Percentiles rank a stretch among this genome's conserved stretches.
These are phyloP conservation scores for Conus ventricosus DNA, from an alignment of 1,140 invertebrate species.

Conservation along the genomic window DNA sequence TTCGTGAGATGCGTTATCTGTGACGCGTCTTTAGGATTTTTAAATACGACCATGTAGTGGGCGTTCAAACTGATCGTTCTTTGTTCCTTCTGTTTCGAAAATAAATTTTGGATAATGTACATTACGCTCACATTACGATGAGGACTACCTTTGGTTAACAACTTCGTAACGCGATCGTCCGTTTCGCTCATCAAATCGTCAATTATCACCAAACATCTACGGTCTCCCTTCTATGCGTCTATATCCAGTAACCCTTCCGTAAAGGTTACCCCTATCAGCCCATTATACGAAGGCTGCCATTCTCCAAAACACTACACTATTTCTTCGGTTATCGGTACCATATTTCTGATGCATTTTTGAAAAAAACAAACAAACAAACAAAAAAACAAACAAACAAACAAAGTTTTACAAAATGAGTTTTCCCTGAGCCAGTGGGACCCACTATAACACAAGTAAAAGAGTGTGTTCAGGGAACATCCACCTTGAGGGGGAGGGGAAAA, in stretches of 20 bases:
- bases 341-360: background rate
- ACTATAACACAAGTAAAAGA: too few relatives aligned
- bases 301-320: constrained; percentile 41
- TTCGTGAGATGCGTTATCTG: background rate
- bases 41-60: constrained; percentile 47
- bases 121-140: constrained; percentile 36
- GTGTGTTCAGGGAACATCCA: too few relatives aligned
- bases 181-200: constrained; percentile 43
- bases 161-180: constrained; percentile 23
- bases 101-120: constrained; percentile 39
- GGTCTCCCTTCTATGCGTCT: background rate
- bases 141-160: constrained; percentile 42
- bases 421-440: background rate
- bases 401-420: background rate
- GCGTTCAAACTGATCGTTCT: constrained; percentile 45
- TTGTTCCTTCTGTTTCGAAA: constrained; percentile 45
- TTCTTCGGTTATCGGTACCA: background rate
- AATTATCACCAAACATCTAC: constrained; percentile 23
- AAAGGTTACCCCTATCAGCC: background rate
- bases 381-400: background rate
- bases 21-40: background rate
- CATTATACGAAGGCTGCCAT: constrained; percentile 33
- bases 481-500: too few relatives aligned
- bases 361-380: background rate
- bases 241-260: background rate